Evolutionary conservation across 2,113 vertebrate genomes (phyloP).

Genomic region (Chinchilla lanigera): DNA sequence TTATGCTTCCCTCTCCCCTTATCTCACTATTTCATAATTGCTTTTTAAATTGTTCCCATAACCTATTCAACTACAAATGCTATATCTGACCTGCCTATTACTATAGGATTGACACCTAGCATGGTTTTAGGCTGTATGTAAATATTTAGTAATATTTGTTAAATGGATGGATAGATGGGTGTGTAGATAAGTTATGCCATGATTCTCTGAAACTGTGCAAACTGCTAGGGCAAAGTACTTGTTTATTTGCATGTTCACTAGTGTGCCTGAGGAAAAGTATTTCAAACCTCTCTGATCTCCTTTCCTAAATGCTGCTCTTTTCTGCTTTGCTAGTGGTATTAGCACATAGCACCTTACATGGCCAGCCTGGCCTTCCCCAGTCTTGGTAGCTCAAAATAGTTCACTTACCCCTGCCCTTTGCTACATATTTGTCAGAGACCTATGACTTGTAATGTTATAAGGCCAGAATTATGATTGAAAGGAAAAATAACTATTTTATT

Average conservation of each 20-base stretch:
- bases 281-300: neutral
- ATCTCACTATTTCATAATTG: slow-evolving; percentile 22
- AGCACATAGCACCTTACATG: neutral
- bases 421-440: slow-evolving; percentile 6
- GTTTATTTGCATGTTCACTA: neutral
- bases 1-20: neutral
- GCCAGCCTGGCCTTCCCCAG: neutral
- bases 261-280: neutral
- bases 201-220: slow-evolving; percentile 8
- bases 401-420: neutral
- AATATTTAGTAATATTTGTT: neutral
- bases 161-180: neutral
- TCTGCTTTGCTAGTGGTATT: neutral
- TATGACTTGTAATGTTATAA: neutral
- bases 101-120: neutral
- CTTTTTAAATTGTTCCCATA: neutral
- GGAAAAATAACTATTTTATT: neutral
- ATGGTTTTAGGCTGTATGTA: neutral
- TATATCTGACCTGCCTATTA: neutral
- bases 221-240: neutral
- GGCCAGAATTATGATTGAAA: slow-evolving; percentile 5
- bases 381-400: neutral
- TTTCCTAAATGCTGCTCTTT: neutral
- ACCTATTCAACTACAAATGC: neutral
- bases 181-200: neutral